A percentile compares a stretch with the other conserved stretches of the same genome.
These are phyloP conservation scores for Drosophila recens DNA, from an alignment of 2,888 invertebrate genomes.

Conservation along the genomic window DNA sequence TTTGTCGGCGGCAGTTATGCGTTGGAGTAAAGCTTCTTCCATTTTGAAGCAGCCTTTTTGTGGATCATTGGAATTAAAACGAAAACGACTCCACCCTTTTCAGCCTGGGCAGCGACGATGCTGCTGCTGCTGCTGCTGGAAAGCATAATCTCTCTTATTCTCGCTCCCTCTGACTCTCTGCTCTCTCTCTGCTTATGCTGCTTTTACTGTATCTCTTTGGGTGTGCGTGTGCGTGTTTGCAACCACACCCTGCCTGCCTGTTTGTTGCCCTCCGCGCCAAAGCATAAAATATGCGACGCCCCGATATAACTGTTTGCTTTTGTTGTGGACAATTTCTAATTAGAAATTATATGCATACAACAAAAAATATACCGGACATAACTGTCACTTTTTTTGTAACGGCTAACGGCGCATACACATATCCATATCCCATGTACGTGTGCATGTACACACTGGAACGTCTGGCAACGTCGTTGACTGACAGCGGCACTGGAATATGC, in stretches of 20 bases:
- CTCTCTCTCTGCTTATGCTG: conserved; percentile 27
- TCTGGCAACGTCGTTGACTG: conserved; percentile 7
- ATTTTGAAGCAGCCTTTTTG: conserved; percentile 69
- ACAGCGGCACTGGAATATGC: conserved; percentile 67
- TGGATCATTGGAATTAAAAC: conserved; percentile 78
- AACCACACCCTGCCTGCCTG: conserved; percentile 75
- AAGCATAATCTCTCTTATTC: conserved; percentile 61
- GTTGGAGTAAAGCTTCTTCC: conserved; percentile 55
- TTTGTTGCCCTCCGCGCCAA: conserved; percentile 59
- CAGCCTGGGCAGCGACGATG: conserved; percentile 55
- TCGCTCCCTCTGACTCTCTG: conserved; percentile 19
- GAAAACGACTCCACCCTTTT: conserved; percentile 74
- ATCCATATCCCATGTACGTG: conserved; percentile 13
- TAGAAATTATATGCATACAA: conserved; percentile 65
- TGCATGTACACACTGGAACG: conserved; percentile 63
- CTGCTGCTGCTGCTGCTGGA: conserved; percentile 67
- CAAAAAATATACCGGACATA: conserved; percentile 61
- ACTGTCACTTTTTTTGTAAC: conserved; percentile 71
- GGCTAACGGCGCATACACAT: conserved; percentile 54
- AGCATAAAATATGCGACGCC: conserved; percentile 72
- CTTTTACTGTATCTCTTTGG: conserved; percentile 22
- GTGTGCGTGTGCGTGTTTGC: conserved; percentile 40
- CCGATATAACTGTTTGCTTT: conserved; percentile 48
- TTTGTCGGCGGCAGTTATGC: conserved; percentile 52
- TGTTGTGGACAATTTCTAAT: conserved; percentile 76